Evolutionary conservation across 2,113 vertebrate species (phyloP).

Genomic region (Gymnarchus niloticus): DNA sequence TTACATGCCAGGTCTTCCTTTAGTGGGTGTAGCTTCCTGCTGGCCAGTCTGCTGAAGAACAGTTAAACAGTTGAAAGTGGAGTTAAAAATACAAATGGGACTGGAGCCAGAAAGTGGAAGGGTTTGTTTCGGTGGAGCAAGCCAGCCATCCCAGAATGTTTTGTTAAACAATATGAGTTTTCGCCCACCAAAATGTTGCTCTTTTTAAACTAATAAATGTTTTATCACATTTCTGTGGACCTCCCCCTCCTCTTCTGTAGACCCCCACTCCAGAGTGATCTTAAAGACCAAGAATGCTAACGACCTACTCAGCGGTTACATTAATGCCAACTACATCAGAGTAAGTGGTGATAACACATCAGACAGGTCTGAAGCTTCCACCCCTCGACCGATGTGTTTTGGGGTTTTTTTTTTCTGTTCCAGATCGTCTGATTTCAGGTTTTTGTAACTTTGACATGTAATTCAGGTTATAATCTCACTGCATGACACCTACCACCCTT

Average conservation of each 20-base stretch:
- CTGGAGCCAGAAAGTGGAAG: background rate
- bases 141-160: background rate
- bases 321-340: conserved; percentile 94
- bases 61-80: conserved; percentile 8
- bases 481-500: background rate
- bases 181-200: background rate
- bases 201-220: background rate
- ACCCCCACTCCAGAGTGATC: conserved; percentile 88
- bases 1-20: conserved; percentile 23
- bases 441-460: background rate
- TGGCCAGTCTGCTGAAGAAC: conserved; percentile 23
- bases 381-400: background rate
- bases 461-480: no score
- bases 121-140: background rate
- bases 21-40: conserved; percentile 24
- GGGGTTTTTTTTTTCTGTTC: background rate
- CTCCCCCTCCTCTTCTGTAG: conserved; percentile 52
- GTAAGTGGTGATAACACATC: conserved; percentile 59
- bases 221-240: background rate
- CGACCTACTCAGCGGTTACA: conserved; percentile 84
- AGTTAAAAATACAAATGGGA: conserved; percentile 21
- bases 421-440: no score
- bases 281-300: conserved; percentile 78
- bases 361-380: no score
- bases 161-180: background rate